Percentiles rank a stretch among this genome's conserved stretches.
These are phyloP conservation scores for Chrysochloris asiatica DNA, from an alignment of 2,113 vertebrate species.

Conservation along the genomic window DNA sequence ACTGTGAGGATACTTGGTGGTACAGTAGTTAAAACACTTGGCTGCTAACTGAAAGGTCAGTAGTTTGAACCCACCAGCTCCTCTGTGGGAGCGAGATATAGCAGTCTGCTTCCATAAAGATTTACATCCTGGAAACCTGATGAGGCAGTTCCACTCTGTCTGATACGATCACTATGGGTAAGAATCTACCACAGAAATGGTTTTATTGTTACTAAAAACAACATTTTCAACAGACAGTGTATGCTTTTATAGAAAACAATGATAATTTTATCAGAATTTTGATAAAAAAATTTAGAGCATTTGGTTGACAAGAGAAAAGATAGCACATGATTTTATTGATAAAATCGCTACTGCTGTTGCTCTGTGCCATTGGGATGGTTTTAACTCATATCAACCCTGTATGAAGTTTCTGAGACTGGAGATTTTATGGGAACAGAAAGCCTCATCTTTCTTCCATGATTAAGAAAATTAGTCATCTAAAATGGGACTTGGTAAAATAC, in stretches of 20 bases:
- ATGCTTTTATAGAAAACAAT: not conserved
- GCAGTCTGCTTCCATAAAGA: not conserved
- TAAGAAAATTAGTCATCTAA: slow-evolving; percentile 2
- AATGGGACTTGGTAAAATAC: not conserved
- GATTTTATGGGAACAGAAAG: too few species aligned
- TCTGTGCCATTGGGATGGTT: too few species aligned
- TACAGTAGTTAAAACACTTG: not conserved
- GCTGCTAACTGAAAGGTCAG: not conserved
- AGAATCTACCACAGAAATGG: not conserved
- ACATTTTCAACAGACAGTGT: slow-evolving; percentile 20
- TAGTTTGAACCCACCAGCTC: not conserved
- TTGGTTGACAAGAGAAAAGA: not conserved
- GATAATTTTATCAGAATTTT: not conserved
- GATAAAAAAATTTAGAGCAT: slow-evolving; percentile 11
- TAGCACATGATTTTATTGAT: not conserved
- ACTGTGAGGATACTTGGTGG: not conserved
- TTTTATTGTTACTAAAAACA: not conserved
- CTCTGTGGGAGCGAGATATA: too few species aligned
- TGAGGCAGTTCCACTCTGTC: not conserved
- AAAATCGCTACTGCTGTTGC: too few species aligned
- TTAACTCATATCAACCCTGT: too few species aligned
- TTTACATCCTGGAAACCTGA: not conserved
- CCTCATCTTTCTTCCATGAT: too few species aligned
- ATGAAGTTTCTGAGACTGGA: too few species aligned
- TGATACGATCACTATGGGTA: not conserved